Conservation (phyloP, 2,888 invertebrate species). For the Seira musarum region DNA sequence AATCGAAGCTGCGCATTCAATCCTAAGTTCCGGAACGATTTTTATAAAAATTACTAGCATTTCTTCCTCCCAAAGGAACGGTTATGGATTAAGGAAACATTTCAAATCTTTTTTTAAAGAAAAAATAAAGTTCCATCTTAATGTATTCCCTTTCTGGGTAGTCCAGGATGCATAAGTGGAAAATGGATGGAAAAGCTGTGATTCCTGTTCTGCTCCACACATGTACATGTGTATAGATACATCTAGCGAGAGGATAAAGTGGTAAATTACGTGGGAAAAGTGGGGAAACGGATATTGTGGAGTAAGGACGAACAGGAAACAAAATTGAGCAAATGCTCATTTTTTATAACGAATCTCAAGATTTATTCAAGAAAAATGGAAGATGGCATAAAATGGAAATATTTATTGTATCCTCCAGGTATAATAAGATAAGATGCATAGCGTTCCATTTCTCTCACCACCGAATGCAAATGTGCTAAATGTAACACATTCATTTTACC, state of each 20-base stretch:
- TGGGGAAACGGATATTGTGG: not conserved
- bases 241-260: conserved; percentile 9
- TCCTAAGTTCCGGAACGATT: not conserved
- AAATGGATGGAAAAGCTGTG: conserved; percentile 23
- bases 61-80: conserved; percentile 16
- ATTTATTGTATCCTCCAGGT: conserved; percentile 47
- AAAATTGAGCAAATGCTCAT: conserved; percentile 28
- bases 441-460: not conserved
- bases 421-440: conserved; percentile 17
- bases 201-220: too few relatives aligned
- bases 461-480: not conserved
- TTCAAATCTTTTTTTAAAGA: not conserved
- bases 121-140: not conserved
- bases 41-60: not conserved
- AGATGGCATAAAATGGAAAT: conserved; percentile 13
- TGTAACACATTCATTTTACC: not conserved
- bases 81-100: conserved; percentile 7
- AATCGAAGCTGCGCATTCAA: not conserved
- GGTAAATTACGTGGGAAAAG: conserved; percentile 52
- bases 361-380: not conserved
- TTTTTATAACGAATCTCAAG: conserved; percentile 12
- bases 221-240: conserved; percentile 17
- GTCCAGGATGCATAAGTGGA: not conserved
- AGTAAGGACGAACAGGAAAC: conserved; percentile 30
- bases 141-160: not conserved